These are phyloP conservation scores for Peromyscus maniculatus DNA, from an alignment of 2,113 vertebrate genomes.

Conservation along the genomic window DNA sequence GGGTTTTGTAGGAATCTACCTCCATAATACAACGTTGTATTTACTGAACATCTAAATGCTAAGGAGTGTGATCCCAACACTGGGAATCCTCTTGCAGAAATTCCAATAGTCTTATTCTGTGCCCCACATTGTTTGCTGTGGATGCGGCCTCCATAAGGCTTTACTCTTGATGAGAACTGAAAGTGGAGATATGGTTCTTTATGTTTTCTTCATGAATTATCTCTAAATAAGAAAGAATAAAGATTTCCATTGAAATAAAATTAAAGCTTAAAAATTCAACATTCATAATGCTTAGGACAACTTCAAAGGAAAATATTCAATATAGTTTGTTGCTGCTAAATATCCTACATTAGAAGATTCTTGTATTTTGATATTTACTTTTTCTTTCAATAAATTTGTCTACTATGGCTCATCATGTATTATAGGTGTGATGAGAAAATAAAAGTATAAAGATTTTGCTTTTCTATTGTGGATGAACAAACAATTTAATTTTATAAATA, in stretches of 20 bases:
- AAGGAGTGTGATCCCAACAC: not conserved
- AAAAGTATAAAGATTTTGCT: not conserved
- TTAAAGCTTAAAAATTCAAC: not conserved
- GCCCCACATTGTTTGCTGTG: not conserved
- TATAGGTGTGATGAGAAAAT: not conserved
- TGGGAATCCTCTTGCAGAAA: not conserved
- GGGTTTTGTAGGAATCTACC: not conserved
- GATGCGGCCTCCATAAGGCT: not conserved
- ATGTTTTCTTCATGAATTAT: slow-evolving; percentile 33
- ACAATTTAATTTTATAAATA: not conserved
- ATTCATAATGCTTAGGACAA: not conserved
- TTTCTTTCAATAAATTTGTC: not conserved
- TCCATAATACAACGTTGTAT: not conserved
- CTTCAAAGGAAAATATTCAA: slow-evolving; percentile 7
- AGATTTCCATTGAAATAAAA: slow-evolving; percentile 37
- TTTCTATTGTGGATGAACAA: not conserved
- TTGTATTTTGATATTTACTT: not conserved
- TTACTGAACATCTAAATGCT: not conserved
- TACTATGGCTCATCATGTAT: not conserved
- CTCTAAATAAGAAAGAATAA: slow-evolving; percentile 24
- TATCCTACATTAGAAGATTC: not conserved
- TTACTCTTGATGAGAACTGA: not conserved
- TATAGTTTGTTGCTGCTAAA: not conserved
- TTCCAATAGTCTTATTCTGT: not conserved
- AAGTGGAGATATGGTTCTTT: not conserved